Evolutionary conservation across 2,113 vertebrate species (phyloP), one percentile per base, ranked within the genome.

Genomic region (Pipra filicauda): DNA sequence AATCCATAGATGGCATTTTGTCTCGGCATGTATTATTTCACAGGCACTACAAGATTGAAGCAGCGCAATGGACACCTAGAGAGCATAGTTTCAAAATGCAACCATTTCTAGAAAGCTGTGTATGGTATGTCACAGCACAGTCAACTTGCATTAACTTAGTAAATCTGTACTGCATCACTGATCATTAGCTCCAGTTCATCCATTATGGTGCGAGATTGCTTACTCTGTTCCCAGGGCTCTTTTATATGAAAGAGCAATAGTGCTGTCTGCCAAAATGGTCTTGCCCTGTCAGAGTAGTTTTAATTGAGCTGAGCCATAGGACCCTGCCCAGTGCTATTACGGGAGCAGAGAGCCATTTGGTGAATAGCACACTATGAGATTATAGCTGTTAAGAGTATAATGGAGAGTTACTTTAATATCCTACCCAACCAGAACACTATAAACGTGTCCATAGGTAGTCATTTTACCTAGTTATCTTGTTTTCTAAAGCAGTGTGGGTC

Each of bases 231-330:
- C 94, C 93, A 94, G 72, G 76, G 91, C 93, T 96, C 89, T 90
- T 97, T 97, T 71, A 55, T 87, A 76, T 81, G 67, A 96, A 97
- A 93, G 89, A 96, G 91, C 93, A 89, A 93, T 93, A 89, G 76
- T 52, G 19, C 44, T 88, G 26, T 58, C 93, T 96, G 94, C 96
- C 96, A 97, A 83, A 96, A 96, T 8, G 27, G 66, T 84, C 71
- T 88, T 95, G 76, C 89, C 94, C 71, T 94, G 89, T 96, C 86
- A 96, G 93, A 94, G 77, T 8, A 91, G 79, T 94, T 97, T 97
- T 97, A 97, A 97, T 97, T 97, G 96, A 96, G 85, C 89, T 87
- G 94, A 95, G 86, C 93, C 82, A 8, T n/a, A 95, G 91, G 82
- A 85, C 78, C 72, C 82, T 95, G 73, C 70, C 88, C 93, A 85